Base-by-base conservation (phyloP, 2,113 vertebrate species). In the Elaphurus davidianus region DNA sequence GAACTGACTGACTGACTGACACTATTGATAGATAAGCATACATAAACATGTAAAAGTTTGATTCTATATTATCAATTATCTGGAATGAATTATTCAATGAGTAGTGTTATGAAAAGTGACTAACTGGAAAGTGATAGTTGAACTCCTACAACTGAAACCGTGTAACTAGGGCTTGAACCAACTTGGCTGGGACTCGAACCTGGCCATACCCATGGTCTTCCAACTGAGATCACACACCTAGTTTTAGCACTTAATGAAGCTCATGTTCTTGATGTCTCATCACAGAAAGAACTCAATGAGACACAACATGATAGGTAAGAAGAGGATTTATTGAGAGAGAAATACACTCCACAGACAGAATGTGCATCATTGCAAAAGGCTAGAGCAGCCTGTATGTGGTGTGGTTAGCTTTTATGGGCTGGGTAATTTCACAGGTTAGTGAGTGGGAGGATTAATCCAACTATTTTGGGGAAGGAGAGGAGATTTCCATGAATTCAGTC, bases 101-200 rank as follows among this genome's bases (percentile, higher is more conserved):
- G 5, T 54, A 92, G 50, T 62, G 33, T 27, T 87, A 74, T 90
- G 43, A 82, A 45, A 81, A 86, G 43, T 45, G 81, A 59, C 52
- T 60, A 74, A 15, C 19, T 95, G 45, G 57, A 95, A 95, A 90
- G 33, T 40, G 87, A 55, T 27, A 60, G 7, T 23, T 30, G 43
- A 82, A 54, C 30, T 86, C 45, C 82, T 93, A 87, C 54, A 87
- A 33, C 71, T 43, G 36, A 43, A 74, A 74, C 21, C 11, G 2
- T 43, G 6, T 43, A 43, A 25, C 11, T 74, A 25, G 36, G 21
- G 43, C 71, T 43, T 74, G 36, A 74, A 71, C n/a, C 64, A n/a
- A 7, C 36, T 74, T 74, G 36, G 21, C 36, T 0, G 0, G 36
- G 11, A 74, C 10, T 74, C 0, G 3, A 74, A 25, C 21, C 71